Evolutionary conservation across 2,797 vertebrate genomes (phyloP).

Genomic region (Petrocephalus schoutedeni): DNA sequence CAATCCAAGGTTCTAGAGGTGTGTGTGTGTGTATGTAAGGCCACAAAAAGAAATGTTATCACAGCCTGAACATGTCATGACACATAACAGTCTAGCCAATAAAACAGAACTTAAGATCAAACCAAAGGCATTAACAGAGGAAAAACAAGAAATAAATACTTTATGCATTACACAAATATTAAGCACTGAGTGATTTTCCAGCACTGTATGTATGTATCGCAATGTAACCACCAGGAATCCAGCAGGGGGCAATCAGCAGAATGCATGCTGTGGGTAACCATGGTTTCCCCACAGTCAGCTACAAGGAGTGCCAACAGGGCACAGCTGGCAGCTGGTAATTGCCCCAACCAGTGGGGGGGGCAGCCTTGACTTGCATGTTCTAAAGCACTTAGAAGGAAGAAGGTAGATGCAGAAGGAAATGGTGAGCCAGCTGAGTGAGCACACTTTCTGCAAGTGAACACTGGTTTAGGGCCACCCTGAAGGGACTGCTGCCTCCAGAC

Average conservation of each 20-base stretch:
- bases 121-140: neutral
- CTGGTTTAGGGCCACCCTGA: neutral
- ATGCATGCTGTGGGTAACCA: neutral
- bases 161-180: neutral
- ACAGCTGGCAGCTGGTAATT: neutral
- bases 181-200: neutral
- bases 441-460: neutral
- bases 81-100: neutral
- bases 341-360: neutral
- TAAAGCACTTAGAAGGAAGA: neutral
- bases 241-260: neutral
- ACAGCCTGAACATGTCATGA: neutral
- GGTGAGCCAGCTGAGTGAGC: neutral
- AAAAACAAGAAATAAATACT: neutral
- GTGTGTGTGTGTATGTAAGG: neutral
- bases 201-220: neutral
- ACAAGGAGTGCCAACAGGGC: neutral
- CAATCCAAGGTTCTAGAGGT: neutral
- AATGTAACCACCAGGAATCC: neutral
- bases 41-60: neutral
- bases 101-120: neutral
- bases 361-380: neutral
- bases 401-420: neutral
- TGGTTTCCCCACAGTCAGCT: slow-evolving; percentile 1
- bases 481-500: neutral